Evolutionary conservation across 2,113 vertebrate genomes (phyloP), one percentile per base, ranked within the genome.

Genomic region (Poeciliopsis retropinna): DNA sequence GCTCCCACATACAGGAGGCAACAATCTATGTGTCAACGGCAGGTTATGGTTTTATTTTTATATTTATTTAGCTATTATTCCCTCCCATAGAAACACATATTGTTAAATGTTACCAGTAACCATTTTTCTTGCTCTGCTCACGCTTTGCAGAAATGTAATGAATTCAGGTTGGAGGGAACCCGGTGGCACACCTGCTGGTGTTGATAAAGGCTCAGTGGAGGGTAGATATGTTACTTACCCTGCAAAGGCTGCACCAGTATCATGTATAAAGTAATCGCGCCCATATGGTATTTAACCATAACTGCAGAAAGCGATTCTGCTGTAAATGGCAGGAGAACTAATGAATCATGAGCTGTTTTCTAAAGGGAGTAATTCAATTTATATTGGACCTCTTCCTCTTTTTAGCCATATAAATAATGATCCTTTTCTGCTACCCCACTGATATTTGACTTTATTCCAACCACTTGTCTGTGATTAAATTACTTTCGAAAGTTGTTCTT

Each of bases 1-100:
- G 62, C 71, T 69, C 73, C 68, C 64, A 76, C 86, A 80, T 78
- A 75, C 67, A 79, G 63, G 34, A 70, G 60, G 70, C 75, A 84
- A 86, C 87, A 80, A 80, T 83, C 74, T 81, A 69, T 67, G 76
- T 87, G 85, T 86, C 86, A 84, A 80, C 86, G 80, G 82, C 63
- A 31, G 60, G 12, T 67, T 76, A 69, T 73, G 79, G 73, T 37
- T 84, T 79, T 77, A 63, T 82, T 84, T n/a, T 25, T 57, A 22
- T 87, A 77, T 80, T 80, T 85, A 54, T 57, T 62, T 37, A 37
- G 66, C 60, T 75, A 65, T 79, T 84, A 73, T 87, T 69, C 57
- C 63, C 15, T 72, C 65, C 67, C 72, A 61, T 77, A 65, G 73
- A 66, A 81, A 78, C 60, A 75, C n/a, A 66, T 88, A 41, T 34